phyloP scores from a whole-genome alignment of 1,140 invertebrate genomes.

The Leucophenga varia region DNA sequence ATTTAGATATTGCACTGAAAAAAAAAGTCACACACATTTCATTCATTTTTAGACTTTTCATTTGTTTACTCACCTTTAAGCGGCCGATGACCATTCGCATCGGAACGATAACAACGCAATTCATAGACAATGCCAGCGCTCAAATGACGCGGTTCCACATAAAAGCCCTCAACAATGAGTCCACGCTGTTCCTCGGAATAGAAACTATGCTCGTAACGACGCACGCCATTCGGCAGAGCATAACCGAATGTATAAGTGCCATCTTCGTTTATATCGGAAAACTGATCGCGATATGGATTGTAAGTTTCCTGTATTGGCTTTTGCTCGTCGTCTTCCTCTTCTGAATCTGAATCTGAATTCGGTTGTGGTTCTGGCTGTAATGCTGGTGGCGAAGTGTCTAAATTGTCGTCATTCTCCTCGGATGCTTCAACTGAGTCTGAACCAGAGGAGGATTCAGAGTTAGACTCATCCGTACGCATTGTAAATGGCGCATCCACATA shows the following conservation, averaged over 20 bases:
- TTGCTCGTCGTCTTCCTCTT: too few relatives aligned
- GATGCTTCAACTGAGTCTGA: too few relatives aligned
- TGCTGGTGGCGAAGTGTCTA: too few relatives aligned
- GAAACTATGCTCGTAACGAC: conserved; percentile 36
- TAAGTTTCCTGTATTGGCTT: conserved; percentile 7
- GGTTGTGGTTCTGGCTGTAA: too few relatives aligned
- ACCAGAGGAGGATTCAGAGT: too few relatives aligned
- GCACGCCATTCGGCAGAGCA: conserved; percentile 34
- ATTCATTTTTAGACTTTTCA: background rate
- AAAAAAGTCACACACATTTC: background rate
- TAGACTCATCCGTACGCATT: too few relatives aligned
- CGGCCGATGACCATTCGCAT: conserved; percentile 31
- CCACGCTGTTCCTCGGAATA: conserved; percentile 20
- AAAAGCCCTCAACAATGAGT: conserved; percentile 35
- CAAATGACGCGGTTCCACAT: conserved; percentile 25
- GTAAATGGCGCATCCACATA: too few relatives aligned
- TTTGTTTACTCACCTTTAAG: conserved; percentile 18
- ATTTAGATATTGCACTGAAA: conserved; percentile 31
- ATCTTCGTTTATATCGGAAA: conserved; percentile 34
- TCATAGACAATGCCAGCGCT: conserved; percentile 19
- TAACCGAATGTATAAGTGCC: conserved; percentile 40
- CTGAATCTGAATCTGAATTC: too few relatives aligned
- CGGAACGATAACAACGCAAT: conserved; percentile 36
- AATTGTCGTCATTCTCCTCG: too few relatives aligned
- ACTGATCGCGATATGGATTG: conserved; percentile 40